A percentile compares a stretch with the other conserved stretches of the same genome.
phyloP scores from a whole-genome alignment of 2,888 invertebrate genomes.

The Oasisia sp. region DNA sequence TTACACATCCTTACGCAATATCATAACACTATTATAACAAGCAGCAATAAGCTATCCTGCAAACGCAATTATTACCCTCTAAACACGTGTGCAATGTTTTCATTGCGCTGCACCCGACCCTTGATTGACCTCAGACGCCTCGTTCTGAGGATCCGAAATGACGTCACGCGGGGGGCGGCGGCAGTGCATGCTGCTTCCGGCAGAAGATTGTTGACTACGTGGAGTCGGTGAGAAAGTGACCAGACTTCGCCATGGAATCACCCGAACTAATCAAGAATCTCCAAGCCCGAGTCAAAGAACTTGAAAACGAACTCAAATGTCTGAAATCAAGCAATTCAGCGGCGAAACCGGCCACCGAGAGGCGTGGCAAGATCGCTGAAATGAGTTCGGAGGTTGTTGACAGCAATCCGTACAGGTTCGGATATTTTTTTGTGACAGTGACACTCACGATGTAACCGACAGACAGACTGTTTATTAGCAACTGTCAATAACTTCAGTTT shows the following conservation, averaged over 20 bases:
- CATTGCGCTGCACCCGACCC: neutral
- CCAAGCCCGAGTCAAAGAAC: neutral
- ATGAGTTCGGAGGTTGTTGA: conserved; percentile 98
- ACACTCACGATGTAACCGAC: neutral
- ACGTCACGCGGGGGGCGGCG: conserved; percentile 1
- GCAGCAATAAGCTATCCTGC: neutral
- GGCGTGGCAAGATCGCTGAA: conserved; percentile 75
- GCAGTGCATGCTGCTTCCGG: neutral
- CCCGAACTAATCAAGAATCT: neutral
- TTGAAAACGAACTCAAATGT: neutral
- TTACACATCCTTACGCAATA: neutral
- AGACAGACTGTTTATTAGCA: neutral
- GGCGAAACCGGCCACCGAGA: neutral
- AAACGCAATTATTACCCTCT: neutral
- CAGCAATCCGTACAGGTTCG: conserved; percentile 94
- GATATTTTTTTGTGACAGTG: neutral
- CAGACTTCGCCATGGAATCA: neutral
- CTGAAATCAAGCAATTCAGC: neutral
- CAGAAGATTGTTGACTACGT: neutral
- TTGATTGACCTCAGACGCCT: neutral
- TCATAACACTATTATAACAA: neutral
- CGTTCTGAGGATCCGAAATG: neutral
- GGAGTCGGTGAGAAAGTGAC: neutral
- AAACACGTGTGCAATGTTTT: neutral
- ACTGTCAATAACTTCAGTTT: neutral